phyloP scores from a whole-genome alignment of 2,797 vertebrate species.

The Eulemur rubriventer region DNA sequence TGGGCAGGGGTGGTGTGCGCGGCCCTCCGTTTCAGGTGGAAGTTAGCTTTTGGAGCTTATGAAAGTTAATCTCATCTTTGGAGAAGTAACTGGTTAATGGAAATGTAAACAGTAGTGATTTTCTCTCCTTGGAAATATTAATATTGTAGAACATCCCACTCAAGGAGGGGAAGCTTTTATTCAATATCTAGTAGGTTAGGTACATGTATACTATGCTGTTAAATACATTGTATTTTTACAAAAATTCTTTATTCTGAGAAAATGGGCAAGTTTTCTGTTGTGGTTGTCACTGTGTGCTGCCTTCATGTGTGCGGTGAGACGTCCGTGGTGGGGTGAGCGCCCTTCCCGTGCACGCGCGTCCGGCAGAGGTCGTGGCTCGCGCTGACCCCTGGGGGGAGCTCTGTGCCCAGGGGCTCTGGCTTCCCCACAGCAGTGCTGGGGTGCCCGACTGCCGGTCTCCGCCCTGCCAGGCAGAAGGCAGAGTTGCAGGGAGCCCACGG shows the following conservation, averaged over 20 bases:
- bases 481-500: background rate
- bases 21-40: background rate
- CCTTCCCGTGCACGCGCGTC: background rate
- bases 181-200: background rate
- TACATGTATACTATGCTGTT: background rate
- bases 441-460: background rate
- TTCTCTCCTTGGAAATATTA: background rate
- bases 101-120: too few species aligned
- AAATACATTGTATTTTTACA: background rate
- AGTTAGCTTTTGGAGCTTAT: background rate
- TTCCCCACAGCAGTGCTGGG: background rate
- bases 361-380: too few species aligned
- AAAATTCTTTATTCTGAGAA: background rate
- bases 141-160: background rate
- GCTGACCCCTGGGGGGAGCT: background rate
- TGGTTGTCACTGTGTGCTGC: background rate
- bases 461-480: background rate
- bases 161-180: background rate
- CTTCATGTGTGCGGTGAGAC: background rate
- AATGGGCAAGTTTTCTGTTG: background rate
- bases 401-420: background rate
- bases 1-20: background rate
- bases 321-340: accelerated
- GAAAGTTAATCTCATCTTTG: background rate
- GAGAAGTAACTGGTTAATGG: background rate